Percentiles rank a stretch among this genome's conserved stretches.
Conservation (phyloP, 2,888 invertebrate genomes). For the Magallana nippona region DNA sequence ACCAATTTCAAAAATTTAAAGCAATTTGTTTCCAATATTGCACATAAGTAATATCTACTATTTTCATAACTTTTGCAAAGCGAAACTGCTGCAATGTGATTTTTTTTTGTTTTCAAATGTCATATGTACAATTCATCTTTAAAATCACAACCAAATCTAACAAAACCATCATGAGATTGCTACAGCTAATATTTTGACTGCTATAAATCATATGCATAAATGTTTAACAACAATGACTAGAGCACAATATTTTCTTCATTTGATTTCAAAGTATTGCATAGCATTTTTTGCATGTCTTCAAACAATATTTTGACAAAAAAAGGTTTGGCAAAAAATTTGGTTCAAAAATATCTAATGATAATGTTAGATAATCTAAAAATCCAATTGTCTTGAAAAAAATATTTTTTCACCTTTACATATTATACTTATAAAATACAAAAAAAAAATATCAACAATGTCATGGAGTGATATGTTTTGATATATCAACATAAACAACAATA, state of each 20-base stretch:
- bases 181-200: neutral
- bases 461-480: conserved; percentile 35
- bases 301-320: neutral
- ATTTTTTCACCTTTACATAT: neutral
- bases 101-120: neutral
- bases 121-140: neutral
- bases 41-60: conserved; percentile 17
- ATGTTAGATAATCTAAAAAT: neutral
- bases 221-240: conserved; percentile 27
- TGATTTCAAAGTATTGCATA: conserved; percentile 20
- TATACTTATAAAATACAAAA: neutral
- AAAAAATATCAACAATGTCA: conserved; percentile 3
- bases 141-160: neutral
- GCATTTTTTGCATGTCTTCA: neutral
- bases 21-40: conserved; percentile 10
- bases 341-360: neutral
- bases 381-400: neutral
- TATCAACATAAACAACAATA: conserved; percentile 32
- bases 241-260: neutral
- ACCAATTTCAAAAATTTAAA: neutral
- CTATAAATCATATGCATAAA: neutral
- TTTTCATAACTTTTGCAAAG: neutral
- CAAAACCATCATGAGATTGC: neutral
- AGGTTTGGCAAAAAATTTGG: neutral
- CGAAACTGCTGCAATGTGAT: neutral